Base-by-base conservation (phyloP, 2,113 vertebrate genomes). In the Ramphastos sulfuratus region DNA sequence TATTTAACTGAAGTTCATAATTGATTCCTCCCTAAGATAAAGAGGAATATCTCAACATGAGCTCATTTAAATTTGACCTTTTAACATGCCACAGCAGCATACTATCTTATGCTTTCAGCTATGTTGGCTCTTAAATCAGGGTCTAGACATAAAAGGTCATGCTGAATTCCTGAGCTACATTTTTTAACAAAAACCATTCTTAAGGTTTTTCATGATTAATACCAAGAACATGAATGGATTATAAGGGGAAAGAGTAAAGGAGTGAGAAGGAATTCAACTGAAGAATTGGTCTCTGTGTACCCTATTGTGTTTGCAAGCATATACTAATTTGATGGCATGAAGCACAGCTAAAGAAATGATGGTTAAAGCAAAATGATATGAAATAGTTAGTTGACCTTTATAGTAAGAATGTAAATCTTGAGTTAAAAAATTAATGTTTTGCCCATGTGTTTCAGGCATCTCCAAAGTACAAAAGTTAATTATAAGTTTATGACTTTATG, bases 1-100 rank as follows among this genome's bases (percentile, higher is more conserved):
- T 74, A 25, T 93, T 82, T 92, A 94, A 89, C 27, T 85, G 76
- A 82, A 85, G 37, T 76, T 93, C 30, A 55, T 85, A 85, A 93
- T 65, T 85, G 65, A 90, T 94, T 95, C 59, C 39, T 85, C 75
- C n/a, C 60, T 69, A 82, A 92, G 92, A 94, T 92, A 82, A 93
- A 87, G 93, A 95, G 91, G 16, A 66, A 52, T 80, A 74, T 94
- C 93, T 94, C 94, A 94, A 72, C 77, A 48, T 94, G 87, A 93
- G 89, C 79, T 95, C 73, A 95, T 96, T 97, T 96, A 89, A 91
- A 91, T 94, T 82, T 97, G 96, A 97, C 92, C 94, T 96, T 97
- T 96, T 96, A 96, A 96, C 84, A 61, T 95, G 92, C 91, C 91
- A 92, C 87, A 94, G 92, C 86, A 93, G 94, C 91, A 94, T 83